These are phyloP conservation scores for Saimiri boliviensis DNA, from an alignment of 2,113 vertebrate genomes.

Conservation along the genomic window DNA sequence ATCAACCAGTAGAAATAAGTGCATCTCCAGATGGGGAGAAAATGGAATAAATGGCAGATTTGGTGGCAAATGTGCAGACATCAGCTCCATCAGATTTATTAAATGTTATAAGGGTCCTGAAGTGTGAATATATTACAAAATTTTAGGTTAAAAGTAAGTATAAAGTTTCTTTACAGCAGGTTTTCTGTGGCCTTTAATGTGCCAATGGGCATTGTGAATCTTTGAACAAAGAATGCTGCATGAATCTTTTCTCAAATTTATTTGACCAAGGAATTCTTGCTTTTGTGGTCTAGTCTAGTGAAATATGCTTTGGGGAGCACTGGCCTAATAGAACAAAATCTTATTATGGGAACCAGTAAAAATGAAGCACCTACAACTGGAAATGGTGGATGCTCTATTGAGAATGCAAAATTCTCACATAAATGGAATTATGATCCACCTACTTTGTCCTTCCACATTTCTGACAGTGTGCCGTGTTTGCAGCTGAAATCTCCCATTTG, in stretches of 20 bases:
- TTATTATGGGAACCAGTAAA: not conserved
- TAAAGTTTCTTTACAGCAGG: not conserved
- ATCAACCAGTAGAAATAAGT: not conserved
- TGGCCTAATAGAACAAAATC: not conserved
- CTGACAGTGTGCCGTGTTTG: not conserved
- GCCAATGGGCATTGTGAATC: not conserved
- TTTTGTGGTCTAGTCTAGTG: not conserved
- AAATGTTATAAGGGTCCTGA: not conserved
- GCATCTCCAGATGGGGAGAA: not conserved
- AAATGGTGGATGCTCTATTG: not conserved
- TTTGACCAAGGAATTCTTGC: not conserved
- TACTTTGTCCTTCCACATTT: not conserved
- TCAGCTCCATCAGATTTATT: not conserved
- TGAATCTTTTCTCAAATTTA: not conserved
- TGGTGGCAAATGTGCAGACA: not conserved
- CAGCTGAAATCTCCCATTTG: not conserved
- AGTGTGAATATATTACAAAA: not conserved
- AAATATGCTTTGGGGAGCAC: not conserved
- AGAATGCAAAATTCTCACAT: not conserved
- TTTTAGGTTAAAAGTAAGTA: not conserved
- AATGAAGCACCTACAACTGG: not conserved
- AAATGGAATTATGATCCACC: not conserved
- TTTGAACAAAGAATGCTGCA: not conserved
- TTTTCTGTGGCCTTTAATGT: not conserved
- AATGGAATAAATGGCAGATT: not conserved